Percentiles rank a stretch among this genome's conserved stretches.
phyloP scores from a whole-genome alignment of 1,140 invertebrate genomes.

The Wasmannia auropunctata region DNA sequence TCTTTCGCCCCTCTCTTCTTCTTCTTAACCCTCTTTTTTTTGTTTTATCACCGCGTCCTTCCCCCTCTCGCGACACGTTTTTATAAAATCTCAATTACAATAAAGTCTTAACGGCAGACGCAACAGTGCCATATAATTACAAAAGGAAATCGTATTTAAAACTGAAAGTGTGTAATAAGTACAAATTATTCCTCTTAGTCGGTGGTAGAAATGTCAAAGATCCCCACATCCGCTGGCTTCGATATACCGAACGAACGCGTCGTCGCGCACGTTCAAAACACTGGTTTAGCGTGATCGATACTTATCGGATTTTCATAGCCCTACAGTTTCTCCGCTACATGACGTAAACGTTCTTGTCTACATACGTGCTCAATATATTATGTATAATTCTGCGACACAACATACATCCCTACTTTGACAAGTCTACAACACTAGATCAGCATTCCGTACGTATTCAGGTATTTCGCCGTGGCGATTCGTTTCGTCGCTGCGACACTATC shows the following conservation, averaged over 20 bases:
- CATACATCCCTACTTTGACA: constrained; percentile 66
- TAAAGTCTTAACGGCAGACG: constrained; percentile 57
- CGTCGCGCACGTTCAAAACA: constrained; percentile 31
- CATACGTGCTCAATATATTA: constrained; percentile 62
- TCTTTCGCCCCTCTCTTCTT: not conserved
- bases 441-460: constrained; percentile 14
- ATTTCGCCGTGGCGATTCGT: constrained; percentile 20
- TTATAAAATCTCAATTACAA: constrained; percentile 60
- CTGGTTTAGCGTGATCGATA: constrained; percentile 61
- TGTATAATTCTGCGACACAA: constrained; percentile 63
- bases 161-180: constrained; percentile 52
- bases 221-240: constrained; percentile 46
- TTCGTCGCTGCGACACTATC: not conserved
- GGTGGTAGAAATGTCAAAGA: constrained; percentile 59
- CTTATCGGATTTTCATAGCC: constrained; percentile 62
- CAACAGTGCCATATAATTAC: constrained; percentile 60
- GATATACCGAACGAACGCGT: constrained; percentile 20
- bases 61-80: constrained; percentile 14
- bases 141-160: constrained; percentile 62
- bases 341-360: constrained; percentile 57
- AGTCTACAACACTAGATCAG: constrained; percentile 60
- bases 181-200: constrained; percentile 64
- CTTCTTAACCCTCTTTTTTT: not conserved
- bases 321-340: constrained; percentile 46
- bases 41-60: not conserved